phyloP scores from a whole-genome alignment of 1,140 invertebrate species.

The Lanistes nyassanus region DNA sequence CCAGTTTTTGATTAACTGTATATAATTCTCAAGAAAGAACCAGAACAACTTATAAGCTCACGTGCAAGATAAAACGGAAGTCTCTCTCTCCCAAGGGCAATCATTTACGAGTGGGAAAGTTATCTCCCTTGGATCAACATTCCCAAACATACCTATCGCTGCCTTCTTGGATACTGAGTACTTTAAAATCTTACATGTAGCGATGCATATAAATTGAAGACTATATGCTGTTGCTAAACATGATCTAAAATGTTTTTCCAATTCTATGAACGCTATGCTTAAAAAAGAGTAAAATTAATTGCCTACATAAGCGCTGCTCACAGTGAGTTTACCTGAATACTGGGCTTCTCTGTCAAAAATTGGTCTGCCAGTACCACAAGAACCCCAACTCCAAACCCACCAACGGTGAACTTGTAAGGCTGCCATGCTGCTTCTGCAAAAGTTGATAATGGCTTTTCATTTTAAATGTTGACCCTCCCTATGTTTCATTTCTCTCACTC shows the following conservation, averaged over 20 bases:
- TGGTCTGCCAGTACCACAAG: conserved; percentile 78
- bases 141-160: no score
- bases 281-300: neutral
- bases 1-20: no score
- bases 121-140: no score
- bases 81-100: no score
- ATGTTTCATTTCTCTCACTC: neutral
- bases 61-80: no score
- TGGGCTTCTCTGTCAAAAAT: conserved; percentile 75
- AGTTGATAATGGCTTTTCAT: conserved; percentile 21
- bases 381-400: conserved; percentile 79
- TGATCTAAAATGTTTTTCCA: neutral
- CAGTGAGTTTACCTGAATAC: conserved; percentile 71
- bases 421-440: conserved; percentile 77
- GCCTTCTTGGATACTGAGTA: no score
- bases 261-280: neutral
- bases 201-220: neutral
- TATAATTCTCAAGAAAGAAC: no score
- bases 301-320: neutral
- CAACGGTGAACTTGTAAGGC: conserved; percentile 79
- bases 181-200: conserved; percentile 6
- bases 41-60: no score
- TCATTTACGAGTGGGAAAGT: no score
- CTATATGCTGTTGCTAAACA: conserved; percentile 12
- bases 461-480: neutral